phyloP scores from a whole-genome alignment of 2,113 vertebrate species.

The Pterocles gutturalis region DNA sequence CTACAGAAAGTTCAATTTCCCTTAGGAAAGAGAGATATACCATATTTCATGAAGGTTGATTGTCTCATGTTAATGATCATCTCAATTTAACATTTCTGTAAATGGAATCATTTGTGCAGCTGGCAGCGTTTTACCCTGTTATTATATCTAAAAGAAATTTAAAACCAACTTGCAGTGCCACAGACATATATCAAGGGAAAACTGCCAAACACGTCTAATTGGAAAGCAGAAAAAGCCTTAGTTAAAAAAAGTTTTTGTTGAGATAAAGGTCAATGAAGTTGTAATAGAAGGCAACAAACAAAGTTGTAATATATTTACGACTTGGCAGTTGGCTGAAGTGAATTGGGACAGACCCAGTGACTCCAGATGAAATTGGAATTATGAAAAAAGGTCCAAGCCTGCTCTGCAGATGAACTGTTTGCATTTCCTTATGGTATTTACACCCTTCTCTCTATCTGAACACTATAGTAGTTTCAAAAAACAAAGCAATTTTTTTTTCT shows the following conservation, averaged over 20 bases:
- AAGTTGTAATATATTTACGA: constrained; percentile 15
- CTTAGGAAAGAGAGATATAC: background rate
- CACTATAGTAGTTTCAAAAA: background rate
- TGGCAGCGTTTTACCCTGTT: background rate
- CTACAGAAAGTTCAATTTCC: background rate
- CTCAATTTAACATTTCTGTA: constrained; percentile 4
- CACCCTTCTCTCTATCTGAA: background rate
- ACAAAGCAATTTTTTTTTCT: background rate
- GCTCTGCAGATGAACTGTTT: background rate
- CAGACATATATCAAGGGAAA: constrained; percentile 11
- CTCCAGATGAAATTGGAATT: background rate
- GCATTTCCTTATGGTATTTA: background rate
- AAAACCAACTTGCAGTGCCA: background rate
- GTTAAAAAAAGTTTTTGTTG: background rate
- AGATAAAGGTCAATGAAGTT: constrained; percentile 44
- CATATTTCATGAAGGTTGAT: background rate
- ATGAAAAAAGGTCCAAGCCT: background rate
- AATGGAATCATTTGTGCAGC: constrained; percentile 33
- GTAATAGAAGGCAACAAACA: constrained; percentile 15
- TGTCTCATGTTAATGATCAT: background rate
- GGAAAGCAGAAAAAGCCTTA: background rate
- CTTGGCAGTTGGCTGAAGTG: background rate
- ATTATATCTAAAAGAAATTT: constrained; percentile 33
- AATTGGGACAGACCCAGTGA: background rate
- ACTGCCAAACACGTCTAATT: constrained; percentile 2